Evolutionary conservation across 2,797 vertebrate genomes (phyloP).

Genomic region (Hemibagrus guttatus): DNA sequence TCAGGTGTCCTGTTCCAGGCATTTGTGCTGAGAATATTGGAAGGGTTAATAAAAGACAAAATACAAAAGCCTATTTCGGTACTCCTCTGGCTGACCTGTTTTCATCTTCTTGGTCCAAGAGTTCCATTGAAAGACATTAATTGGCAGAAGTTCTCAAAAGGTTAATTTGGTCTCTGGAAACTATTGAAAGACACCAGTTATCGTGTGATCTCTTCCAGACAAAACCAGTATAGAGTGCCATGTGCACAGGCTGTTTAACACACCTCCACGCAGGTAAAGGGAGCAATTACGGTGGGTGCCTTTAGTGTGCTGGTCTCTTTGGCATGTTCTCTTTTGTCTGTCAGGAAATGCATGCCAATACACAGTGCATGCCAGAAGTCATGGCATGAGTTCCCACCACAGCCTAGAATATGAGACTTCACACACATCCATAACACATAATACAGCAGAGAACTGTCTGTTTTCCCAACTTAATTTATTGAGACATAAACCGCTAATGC

Average conservation of each 20-base stretch:
- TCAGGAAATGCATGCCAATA: not conserved
- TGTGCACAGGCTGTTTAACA: conserved; percentile 33
- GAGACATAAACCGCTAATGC: not conserved
- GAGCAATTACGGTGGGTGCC: conserved; percentile 20
- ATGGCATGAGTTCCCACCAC: conserved; percentile 29
- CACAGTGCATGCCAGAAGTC: conserved; percentile 16
- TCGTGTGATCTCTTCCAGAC: conserved; percentile 40
- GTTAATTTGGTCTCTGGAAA: not conserved
- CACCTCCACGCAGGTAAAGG: conserved; percentile 21
- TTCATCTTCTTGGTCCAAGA: conserved; percentile 56
- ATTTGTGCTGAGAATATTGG: not conserved
- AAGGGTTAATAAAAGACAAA: conserved; percentile 11
- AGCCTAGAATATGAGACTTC: not conserved
- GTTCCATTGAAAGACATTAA: conserved; percentile 61
- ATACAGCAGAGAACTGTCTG: not conserved
- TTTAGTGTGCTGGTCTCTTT: conserved; percentile 22
- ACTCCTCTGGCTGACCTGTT: conserved; percentile 70
- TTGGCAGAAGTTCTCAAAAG: conserved; percentile 47
- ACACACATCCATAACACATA: not conserved
- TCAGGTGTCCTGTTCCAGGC: not conserved
- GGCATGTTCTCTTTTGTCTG: conserved; percentile 14
- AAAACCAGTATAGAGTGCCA: conserved; percentile 33
- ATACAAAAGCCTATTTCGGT: conserved; percentile 48
- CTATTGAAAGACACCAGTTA: conserved; percentile 38
- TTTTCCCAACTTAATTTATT: conserved; percentile 26